phyloP scores from a whole-genome alignment of 2,113 vertebrate species.

The Gopherus evgoodei region DNA sequence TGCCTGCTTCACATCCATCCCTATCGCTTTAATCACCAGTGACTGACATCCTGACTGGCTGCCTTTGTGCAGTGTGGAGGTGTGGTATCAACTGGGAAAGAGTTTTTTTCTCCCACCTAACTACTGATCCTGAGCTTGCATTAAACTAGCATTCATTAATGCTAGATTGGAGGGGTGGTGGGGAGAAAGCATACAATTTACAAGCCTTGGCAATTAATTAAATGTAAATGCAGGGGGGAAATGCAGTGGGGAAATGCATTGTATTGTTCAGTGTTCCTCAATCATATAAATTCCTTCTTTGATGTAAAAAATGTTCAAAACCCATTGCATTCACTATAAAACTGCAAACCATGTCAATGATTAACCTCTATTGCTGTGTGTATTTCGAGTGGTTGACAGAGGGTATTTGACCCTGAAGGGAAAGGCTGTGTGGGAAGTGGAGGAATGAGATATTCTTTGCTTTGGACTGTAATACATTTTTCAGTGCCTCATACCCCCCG shows the following conservation, averaged over 20 bases:
- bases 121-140: not conserved
- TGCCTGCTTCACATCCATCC: not conserved
- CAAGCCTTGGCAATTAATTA: not conserved
- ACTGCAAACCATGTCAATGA: conserved; percentile 7
- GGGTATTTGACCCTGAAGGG: conserved; percentile 6
- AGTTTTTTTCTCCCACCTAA: conserved; percentile 5
- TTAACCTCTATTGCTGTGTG: not conserved
- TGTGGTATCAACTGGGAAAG: not conserved
- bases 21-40: not conserved
- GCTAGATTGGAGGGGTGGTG: not conserved
- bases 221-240: not conserved
- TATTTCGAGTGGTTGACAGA: not conserved
- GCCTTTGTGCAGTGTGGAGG: not conserved
- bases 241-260: not conserved
- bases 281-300: not conserved
- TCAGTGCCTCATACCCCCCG: not conserved
- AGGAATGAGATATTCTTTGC: conserved; percentile 5
- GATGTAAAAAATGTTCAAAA: not conserved
- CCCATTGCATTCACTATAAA: not conserved
- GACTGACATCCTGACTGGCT: not conserved
- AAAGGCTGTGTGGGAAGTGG: not conserved
- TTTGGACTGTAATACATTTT: not conserved
- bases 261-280: not conserved
- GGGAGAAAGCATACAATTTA: not conserved
- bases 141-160: not conserved